Conservation (phyloP, 2,797 vertebrate genomes). For the Moxostoma hubbsi region DNA sequence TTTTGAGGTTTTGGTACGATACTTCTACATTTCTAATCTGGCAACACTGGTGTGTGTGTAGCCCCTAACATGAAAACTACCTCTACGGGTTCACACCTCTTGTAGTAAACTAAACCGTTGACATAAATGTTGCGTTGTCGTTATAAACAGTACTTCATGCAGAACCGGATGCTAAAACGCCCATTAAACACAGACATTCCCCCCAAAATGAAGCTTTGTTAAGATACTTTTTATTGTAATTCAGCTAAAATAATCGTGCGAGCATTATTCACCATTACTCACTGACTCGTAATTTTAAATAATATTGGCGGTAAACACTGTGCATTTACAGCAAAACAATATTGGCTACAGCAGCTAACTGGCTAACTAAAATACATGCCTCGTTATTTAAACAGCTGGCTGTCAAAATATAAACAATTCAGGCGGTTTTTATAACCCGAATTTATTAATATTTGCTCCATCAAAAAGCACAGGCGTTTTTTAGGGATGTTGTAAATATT, state of each 20-base stretch:
- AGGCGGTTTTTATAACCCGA: not conserved
- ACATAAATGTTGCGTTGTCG: not conserved
- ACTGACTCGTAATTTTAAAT: not conserved
- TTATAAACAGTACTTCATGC: constrained; percentile 16
- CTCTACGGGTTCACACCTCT: no score
- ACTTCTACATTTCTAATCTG: no score
- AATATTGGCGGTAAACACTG: not conserved
- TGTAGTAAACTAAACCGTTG: constrained; percentile 10
- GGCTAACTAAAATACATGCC: constrained; percentile 11
- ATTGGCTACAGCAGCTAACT: constrained; percentile 29
- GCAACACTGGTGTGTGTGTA: no score
- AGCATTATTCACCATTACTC: not conserved
- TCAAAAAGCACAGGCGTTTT: not conserved
- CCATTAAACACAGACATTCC: not conserved
- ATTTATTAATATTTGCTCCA: not conserved
- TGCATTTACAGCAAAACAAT: not conserved
- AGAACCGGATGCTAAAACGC: constrained; percentile 45
- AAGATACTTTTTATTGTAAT: not conserved
- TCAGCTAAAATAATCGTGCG: not conserved
- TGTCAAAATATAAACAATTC: not conserved
- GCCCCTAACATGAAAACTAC: not conserved
- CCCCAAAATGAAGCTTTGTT: not conserved
- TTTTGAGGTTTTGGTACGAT: no score
- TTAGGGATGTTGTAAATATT: not conserved
- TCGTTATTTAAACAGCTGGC: no score